phyloP scores from a whole-genome alignment of 2,888 invertebrate genomes.

The Ceramica pisi region DNA sequence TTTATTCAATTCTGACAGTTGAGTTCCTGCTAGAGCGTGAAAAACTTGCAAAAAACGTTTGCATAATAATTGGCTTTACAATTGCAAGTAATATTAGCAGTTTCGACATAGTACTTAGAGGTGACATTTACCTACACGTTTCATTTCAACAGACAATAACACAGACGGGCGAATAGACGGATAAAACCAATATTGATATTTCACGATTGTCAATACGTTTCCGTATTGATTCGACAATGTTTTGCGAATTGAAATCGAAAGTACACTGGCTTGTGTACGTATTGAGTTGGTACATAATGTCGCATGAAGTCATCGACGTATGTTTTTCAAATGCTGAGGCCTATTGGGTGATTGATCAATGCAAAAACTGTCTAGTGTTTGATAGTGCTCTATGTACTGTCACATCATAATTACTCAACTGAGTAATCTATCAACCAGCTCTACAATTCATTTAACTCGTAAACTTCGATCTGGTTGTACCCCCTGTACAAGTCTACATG shows the following conservation, averaged over 20 bases:
- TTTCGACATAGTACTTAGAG: slow-evolving; percentile 31
- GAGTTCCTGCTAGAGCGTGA: slow-evolving; percentile 45
- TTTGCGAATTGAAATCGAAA: slow-evolving; percentile 52
- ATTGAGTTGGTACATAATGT: slow-evolving; percentile 32
- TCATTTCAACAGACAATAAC: slow-evolving; percentile 50
- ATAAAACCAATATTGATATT: slow-evolving; percentile 44
- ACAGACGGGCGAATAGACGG: slow-evolving; percentile 37
- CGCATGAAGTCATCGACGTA: slow-evolving; percentile 27
- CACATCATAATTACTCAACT: slow-evolving; percentile 6
- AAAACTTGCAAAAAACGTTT: slow-evolving; percentile 32
- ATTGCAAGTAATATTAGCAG: slow-evolving; percentile 30
- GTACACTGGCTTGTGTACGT: slow-evolving; percentile 25
- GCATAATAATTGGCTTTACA: slow-evolving; percentile 20
- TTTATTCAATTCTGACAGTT: slow-evolving; percentile 36
- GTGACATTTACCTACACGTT: slow-evolving; percentile 47
- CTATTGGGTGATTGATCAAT: slow-evolving; percentile 14
- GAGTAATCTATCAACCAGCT: not conserved
- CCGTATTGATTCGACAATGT: slow-evolving; percentile 35
- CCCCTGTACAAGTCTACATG: not conserved
- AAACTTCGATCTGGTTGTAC: not conserved
- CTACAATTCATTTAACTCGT: not conserved
- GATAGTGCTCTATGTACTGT: slow-evolving; percentile 1
- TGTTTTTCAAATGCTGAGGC: slow-evolving; percentile 39
- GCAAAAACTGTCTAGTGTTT: slow-evolving; percentile 3
- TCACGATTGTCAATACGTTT: slow-evolving; percentile 38